Conservation (phyloP, 2,888 invertebrate genomes). For the Platycnemis pennipes region DNA sequence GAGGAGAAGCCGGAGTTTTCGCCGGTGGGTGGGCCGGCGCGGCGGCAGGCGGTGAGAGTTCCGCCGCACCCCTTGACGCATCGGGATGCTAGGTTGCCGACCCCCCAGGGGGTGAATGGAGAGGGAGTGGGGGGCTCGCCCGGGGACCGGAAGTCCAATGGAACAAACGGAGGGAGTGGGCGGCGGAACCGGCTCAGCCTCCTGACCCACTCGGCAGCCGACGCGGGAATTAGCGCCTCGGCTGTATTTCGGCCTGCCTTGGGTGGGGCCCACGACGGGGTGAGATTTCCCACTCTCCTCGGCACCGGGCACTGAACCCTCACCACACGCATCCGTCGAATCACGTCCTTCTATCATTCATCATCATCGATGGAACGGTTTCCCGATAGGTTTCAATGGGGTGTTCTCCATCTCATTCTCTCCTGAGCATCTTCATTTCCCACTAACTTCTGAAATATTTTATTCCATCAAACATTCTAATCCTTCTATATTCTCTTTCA, state of each 20-base stretch:
- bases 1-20: neutral
- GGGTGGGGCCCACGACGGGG: neutral
- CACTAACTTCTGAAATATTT: too few species aligned
- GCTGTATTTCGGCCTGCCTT: neutral
- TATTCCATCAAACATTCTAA: too few species aligned
- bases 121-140: neutral
- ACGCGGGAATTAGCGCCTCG: neutral
- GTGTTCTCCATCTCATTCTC: too few species aligned
- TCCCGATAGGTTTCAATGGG: too few species aligned
- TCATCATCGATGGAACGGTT: too few species aligned
- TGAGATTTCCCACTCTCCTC: too few species aligned
- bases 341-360: too few species aligned
- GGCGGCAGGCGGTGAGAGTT: neutral
- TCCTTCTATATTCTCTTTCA: too few species aligned
- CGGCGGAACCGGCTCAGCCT: neutral
- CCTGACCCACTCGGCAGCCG: slow-evolving; percentile 21
- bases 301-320: too few species aligned
- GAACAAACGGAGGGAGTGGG: neutral
- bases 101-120: neutral
- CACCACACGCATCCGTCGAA: too few species aligned
- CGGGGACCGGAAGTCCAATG: neutral
- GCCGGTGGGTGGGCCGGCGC: neutral
- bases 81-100: neutral
- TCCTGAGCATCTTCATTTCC: too few species aligned
- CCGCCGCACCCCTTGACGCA: slow-evolving; percentile 1